Evolutionary conservation across 2,888 invertebrate genomes (phyloP), one percentile per base, ranked within the genome.

Genomic region (Aspidiotus destructor): DNA sequence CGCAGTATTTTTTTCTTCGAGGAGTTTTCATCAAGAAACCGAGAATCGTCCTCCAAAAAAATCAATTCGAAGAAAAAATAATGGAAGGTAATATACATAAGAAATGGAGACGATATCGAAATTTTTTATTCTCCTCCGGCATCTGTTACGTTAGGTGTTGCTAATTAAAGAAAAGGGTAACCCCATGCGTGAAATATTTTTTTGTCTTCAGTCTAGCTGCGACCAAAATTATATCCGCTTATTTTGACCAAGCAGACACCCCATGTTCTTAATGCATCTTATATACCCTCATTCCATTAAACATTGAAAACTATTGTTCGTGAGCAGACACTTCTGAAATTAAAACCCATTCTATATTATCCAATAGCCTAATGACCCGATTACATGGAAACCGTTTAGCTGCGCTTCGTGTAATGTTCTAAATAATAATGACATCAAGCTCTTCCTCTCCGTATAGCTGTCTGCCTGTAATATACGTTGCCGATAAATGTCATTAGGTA

Each of bases 391-490:
- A 65, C 65, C 65, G 65, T 65, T 65, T 65, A 65, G 65, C 16
- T 17, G 17, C 13, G 15, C 8, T 17, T 65, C 42, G 58, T 64
- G 58, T 58, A 44, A 58, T 65, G 15, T 42, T 54, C 64, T 64
- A 64, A 64, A 65, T 65, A 28, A 28, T 28, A 65, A 65, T 65
- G 65, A 65, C 65, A 65, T 65, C 57, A 65, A 65, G 55, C 55
- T 15, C n/a, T 28, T 28, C 28, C 28, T 28, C 28, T 28, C 28
- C 28, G 28, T 28, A 28, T 65, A 28, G 58, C 58, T 40, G 17
- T 55, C 54, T 52, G 41, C 55, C 65, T 17, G 16, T 55, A 55
- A n/a, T 54, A 41, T 64, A 64, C 57, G 41, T 28, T 44, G 62
- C 42, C 11, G 48, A 40, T 64, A 42, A 65, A 57, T 42, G 65